These are phyloP conservation scores for Lamellibrachia satsuma DNA, from an alignment of 2,888 invertebrate species.

Conservation along the genomic window DNA sequence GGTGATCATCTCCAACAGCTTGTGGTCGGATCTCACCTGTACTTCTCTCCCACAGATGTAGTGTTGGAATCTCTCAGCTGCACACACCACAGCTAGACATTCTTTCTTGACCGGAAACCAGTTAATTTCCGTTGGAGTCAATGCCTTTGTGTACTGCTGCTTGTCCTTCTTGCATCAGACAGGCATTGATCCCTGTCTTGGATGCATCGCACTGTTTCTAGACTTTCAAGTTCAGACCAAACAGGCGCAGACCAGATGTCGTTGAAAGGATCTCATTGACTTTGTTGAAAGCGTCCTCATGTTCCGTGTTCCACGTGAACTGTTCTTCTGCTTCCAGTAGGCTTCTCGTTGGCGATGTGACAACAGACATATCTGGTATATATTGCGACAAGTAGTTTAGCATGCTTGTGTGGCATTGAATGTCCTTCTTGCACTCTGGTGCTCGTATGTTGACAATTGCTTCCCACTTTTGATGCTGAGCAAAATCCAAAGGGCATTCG, in stretches of 20 bases:
- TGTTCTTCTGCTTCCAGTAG: not conserved
- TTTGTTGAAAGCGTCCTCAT: not conserved
- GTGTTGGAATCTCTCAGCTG: not conserved
- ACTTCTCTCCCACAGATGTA: not conserved
- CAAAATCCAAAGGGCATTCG: constrained; percentile 41
- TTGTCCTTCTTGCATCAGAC: too few relatives aligned
- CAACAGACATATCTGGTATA: constrained; percentile 38
- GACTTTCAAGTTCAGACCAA: too few relatives aligned
- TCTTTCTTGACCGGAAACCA: not conserved
- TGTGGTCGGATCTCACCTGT: not conserved
- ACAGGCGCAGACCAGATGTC: not conserved
- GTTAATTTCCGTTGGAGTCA: not conserved
- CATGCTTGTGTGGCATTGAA: constrained; percentile 37
- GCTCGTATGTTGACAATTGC: not conserved
- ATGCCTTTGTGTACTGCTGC: not conserved
- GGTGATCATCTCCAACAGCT: too few relatives aligned
- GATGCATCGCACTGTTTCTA: too few relatives aligned
- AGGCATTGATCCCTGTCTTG: too few relatives aligned
- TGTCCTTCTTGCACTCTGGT: constrained; percentile 32
- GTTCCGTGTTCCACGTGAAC: not conserved
- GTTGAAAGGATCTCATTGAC: too few relatives aligned
- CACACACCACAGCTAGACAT: not conserved
- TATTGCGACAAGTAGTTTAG: constrained; percentile 38
- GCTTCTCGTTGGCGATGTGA: too few relatives aligned
- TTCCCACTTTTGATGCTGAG: constrained; percentile 35